Evolutionary conservation across 2,888 invertebrate species (phyloP).

Genomic region (Pterostichus niger): DNA sequence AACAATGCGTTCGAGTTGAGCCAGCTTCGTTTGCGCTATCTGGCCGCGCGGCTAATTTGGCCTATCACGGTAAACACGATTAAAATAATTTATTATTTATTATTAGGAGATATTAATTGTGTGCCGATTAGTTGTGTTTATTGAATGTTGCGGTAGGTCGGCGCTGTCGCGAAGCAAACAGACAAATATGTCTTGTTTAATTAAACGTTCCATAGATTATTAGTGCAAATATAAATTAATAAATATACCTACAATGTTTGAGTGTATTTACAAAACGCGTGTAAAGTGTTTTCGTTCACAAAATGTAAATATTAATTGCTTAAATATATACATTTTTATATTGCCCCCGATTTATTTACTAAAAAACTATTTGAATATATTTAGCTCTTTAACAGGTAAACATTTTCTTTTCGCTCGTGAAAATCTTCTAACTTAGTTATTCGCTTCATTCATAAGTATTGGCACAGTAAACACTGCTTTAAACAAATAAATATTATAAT

Average conservation of each 20-base stretch:
- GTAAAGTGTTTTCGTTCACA: constrained; percentile 57
- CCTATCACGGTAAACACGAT: constrained; percentile 48
- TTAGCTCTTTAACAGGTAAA: constrained; percentile 46
- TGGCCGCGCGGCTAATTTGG: constrained; percentile 21
- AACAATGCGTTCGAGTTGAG: constrained; percentile 2
- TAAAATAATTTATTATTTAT: constrained; percentile 38
- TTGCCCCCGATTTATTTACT: constrained; percentile 50
- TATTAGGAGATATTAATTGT: constrained; percentile 45
- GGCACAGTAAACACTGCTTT: constrained; percentile 18
- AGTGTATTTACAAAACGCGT: constrained; percentile 58
- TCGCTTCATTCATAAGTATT: constrained; percentile 33
- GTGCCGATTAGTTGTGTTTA: constrained; percentile 28
- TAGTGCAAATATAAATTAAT: constrained; percentile 63
- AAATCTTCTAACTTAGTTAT: neutral
- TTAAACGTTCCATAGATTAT: constrained; percentile 62
- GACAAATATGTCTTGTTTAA: constrained; percentile 59
- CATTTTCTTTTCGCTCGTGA: constrained; percentile 41
- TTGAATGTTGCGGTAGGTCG: constrained; percentile 40
- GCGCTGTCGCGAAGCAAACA: constrained; percentile 51
- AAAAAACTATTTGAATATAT: constrained; percentile 59
- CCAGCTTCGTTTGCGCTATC: neutral
- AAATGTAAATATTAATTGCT: constrained; percentile 60
- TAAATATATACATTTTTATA: constrained; percentile 60
- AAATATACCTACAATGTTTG: constrained; percentile 59
- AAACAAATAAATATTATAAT: constrained; percentile 43